phyloP scores from a whole-genome alignment of 2,113 vertebrate species.

The Mola mola region DNA sequence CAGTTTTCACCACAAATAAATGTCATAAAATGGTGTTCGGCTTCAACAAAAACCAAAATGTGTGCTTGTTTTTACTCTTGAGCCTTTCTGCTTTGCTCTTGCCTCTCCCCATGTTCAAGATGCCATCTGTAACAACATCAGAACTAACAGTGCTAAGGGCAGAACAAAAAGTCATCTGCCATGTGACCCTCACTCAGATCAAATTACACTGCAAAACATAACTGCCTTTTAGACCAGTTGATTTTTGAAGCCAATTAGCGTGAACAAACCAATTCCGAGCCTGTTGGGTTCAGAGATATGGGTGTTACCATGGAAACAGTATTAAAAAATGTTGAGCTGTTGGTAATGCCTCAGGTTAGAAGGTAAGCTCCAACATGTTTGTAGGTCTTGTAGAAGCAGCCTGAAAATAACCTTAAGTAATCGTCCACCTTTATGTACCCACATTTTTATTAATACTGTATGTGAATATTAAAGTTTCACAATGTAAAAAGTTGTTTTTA shows the following conservation, averaged over 20 bases:
- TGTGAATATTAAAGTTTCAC: too few relatives aligned
- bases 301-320: slow-evolving; percentile 34
- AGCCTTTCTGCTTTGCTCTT: not conserved
- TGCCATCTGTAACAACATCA: not conserved
- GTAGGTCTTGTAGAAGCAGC: not conserved
- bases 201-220: slow-evolving; percentile 4
- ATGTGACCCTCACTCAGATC: slow-evolving; percentile 4
- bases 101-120: not conserved
- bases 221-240: slow-evolving; percentile 23
- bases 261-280: slow-evolving; percentile 2
- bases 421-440: too few relatives aligned
- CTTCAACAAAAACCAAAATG: not conserved
- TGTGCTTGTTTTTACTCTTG: not conserved
- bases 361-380: slow-evolving; percentile 5
- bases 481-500: too few relatives aligned
- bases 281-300: not conserved
- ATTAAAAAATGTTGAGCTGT: not conserved
- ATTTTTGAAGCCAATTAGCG: slow-evolving; percentile 41
- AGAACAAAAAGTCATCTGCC: slow-evolving; percentile 10
- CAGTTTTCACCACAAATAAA: not conserved
- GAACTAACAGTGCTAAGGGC: not conserved
- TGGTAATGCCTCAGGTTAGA: not conserved
- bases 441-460: too few relatives aligned
- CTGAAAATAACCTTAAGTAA: too few relatives aligned
- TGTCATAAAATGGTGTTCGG: not conserved